A percentile compares a stretch with the other conserved stretches of the same genome.
phyloP scores from a whole-genome alignment of 2,113 vertebrate genomes.

The Lophotis ruficrista region DNA sequence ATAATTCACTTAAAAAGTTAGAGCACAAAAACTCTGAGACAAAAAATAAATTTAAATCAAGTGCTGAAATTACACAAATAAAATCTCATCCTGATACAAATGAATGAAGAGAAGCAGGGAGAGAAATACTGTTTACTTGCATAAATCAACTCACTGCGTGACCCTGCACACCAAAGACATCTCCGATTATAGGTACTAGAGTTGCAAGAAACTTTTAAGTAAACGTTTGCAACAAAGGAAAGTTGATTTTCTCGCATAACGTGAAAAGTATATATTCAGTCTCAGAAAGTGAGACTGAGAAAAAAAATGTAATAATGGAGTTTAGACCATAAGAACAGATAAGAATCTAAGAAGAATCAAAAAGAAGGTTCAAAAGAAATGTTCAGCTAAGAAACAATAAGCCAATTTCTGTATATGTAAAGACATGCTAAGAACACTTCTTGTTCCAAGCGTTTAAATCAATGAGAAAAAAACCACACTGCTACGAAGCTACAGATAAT shows the following conservation, averaged over 20 bases:
- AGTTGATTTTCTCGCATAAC: background rate
- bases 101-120: background rate
- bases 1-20: constrained; percentile 6
- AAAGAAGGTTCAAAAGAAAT: background rate
- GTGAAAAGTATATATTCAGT: background rate
- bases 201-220: background rate
- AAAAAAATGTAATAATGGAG: background rate
- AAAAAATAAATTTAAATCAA: background rate
- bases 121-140: background rate
- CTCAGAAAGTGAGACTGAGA: background rate
- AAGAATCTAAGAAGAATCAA: background rate
- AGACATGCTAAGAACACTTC: background rate
- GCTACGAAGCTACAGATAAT: background rate
- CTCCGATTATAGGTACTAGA: background rate
- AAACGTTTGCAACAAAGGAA: background rate
- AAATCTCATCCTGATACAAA: background rate
- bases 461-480: background rate
- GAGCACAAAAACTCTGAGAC: background rate
- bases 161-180: background rate
- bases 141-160: background rate
- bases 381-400: background rate
- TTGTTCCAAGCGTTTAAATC: background rate
- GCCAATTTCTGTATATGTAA: background rate
- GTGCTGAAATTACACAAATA: background rate
- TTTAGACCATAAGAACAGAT: background rate